Percentiles rank a stretch among this genome's conserved stretches.
Conservation (phyloP, 2,888 invertebrate species). For the Drosophila anomalipes region DNA sequence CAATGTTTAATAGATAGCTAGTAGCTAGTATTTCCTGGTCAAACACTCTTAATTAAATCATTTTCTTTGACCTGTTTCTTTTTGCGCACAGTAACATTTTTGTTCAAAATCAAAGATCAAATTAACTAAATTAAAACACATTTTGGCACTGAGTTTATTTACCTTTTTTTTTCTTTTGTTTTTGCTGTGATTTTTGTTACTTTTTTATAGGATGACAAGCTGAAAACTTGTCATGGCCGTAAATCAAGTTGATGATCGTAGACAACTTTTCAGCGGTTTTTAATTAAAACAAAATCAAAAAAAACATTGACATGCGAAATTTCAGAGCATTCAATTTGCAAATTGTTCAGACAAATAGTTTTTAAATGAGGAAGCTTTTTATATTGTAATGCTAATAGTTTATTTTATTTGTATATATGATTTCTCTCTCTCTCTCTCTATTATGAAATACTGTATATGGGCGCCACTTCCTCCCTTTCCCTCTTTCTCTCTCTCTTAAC, state of each 20-base stretch:
- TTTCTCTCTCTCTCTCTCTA: conserved; percentile 12
- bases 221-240: conserved; percentile 36
- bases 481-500: background rate
- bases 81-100: conserved; percentile 21
- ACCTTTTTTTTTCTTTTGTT: conserved; percentile 5
- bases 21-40: background rate
- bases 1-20: background rate
- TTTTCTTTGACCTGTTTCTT: conserved; percentile 1
- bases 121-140: conserved; percentile 47
- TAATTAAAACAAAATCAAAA: conserved; percentile 10
- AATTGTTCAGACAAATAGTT: conserved; percentile 20
- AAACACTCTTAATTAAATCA: no score
- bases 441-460: conserved; percentile 18
- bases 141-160: conserved; percentile 29
- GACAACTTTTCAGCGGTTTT: conserved; percentile 30
- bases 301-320: conserved; percentile 7
- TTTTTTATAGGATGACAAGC: conserved; percentile 25
- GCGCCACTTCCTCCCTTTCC: background rate
- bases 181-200: conserved; percentile 1
- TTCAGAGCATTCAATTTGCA: conserved; percentile 30
- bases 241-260: conserved; percentile 45
- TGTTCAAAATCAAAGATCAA: conserved; percentile 39
- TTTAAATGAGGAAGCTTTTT: conserved; percentile 26
- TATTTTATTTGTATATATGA: conserved; percentile 33
- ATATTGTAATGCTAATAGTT: conserved; percentile 46